Base-by-base conservation (phyloP, 2,888 invertebrate species). In the Plagodis pulveraria region DNA sequence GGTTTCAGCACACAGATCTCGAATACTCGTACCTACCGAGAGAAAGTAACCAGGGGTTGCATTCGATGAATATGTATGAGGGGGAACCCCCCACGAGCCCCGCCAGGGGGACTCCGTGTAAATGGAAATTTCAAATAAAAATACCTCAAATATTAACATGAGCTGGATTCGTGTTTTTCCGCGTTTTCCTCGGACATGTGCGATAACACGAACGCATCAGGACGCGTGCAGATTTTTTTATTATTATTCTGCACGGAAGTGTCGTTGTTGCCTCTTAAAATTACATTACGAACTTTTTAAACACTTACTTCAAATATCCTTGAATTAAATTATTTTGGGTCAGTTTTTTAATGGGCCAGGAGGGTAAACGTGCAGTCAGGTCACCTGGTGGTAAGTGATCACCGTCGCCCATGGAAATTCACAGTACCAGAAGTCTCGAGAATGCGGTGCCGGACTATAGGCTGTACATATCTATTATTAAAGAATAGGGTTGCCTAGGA, bases 21-120 rank as follows among this genome's bases (percentile, higher is more conserved):
- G 78, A 76, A 79, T 75, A 80, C 74, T 34, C 76, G 75, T 69
- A 78, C 72, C 73, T 69, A 78, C 72, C 72, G 85, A 51, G 89
- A 86, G 89, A 91, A 90, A 90, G 90, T 90, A 83, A 81, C 72
- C 85, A 85, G 89, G 93, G 94, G 80, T 72, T 94, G 94, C 94
- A 94, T 92, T 88, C 87, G 83, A 88, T 94, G 94, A 94, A 94
- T 94, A 94, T 94, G 94, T 93, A 94, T 94, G 93, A 94, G 92
- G 83, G 88, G 81, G 78, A 58, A 62, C 40, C 40, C 40, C 40
- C 40, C 40, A 40, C 40, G 40, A 50, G 52, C 56, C 49, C 68
- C 68, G 72, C 73, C 76, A 40, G 72, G 69, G 75, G 72, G 69
- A 67, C 71, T 67, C 71, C 84, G 88, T 91, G 91, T 91, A 91